phyloP scores from a whole-genome alignment of 2,113 vertebrate species.

The Cinclus mexicanus region DNA sequence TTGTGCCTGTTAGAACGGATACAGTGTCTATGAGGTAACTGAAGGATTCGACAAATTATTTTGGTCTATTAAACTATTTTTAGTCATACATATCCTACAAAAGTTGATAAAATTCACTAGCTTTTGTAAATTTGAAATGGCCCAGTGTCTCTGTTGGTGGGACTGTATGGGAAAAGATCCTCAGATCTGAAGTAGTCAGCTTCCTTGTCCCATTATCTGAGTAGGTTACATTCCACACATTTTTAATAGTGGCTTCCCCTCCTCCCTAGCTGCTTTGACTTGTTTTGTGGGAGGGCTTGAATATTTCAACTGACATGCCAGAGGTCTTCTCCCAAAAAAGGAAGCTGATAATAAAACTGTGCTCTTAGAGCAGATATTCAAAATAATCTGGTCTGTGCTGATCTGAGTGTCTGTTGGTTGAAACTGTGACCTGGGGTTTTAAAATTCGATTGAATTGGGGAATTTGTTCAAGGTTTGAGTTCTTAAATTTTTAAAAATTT shows the following conservation, averaged over 20 bases:
- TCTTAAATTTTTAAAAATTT: neutral
- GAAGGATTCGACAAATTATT: neutral
- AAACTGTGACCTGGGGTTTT: neutral
- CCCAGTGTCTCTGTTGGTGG: neutral
- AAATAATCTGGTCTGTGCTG: neutral
- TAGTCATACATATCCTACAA: neutral
- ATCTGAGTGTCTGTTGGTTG: neutral
- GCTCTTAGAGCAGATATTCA: neutral
- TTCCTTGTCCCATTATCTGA: slow-evolving; percentile 8
- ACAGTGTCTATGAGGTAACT: neutral
- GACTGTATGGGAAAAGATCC: neutral
- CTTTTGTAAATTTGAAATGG: neutral
- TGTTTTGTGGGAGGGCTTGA: slow-evolving; percentile 24
- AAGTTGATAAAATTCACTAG: neutral
- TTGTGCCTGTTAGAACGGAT: neutral
- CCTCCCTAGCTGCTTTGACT: slow-evolving; percentile 46
- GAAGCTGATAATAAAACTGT: neutral
- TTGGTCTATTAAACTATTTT: neutral
- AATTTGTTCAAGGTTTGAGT: neutral
- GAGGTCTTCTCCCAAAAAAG: neutral
- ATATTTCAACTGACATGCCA: neutral
- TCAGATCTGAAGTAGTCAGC: neutral
- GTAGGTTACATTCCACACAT: slow-evolving; percentile 62
- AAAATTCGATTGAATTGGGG: neutral
- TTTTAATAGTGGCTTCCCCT: slow-evolving; percentile 45